A percentile compares a stretch with the other conserved stretches of the same genome.
These are phyloP conservation scores for Vimba vimba DNA, from an alignment of 2,113 vertebrate species.

Conservation along the genomic window DNA sequence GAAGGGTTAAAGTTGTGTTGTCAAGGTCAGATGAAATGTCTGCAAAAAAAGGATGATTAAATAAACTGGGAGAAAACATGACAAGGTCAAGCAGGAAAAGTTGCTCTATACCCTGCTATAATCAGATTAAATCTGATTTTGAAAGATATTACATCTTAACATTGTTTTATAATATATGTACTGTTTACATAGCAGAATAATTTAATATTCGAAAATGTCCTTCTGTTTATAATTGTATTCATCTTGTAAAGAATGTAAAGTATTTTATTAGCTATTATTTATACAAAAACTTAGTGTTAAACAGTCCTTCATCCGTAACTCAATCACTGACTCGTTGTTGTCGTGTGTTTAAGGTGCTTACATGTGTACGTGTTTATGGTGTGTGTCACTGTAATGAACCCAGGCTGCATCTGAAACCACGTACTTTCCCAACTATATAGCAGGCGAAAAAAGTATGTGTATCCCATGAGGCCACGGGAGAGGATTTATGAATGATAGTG, in stretches of 20 bases:
- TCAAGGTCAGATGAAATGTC: not conserved
- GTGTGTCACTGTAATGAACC: not conserved
- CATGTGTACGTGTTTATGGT: not conserved
- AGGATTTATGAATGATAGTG: no score
- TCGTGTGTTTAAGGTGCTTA: not conserved
- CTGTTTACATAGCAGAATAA: not conserved
- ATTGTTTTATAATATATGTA: no score
- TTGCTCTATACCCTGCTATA: not conserved
- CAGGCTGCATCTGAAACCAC: no score
- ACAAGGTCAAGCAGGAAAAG: not conserved
- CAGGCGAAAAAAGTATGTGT: no score
- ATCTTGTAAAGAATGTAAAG: not conserved
- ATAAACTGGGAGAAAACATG: not conserved
- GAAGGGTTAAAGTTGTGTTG: not conserved
- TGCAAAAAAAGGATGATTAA: not conserved
- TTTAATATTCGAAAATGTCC: not conserved
- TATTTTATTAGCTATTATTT: not conserved
- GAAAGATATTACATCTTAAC: no score
- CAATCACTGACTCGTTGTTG: not conserved
- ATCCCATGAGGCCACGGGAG: no score
- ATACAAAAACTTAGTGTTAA: not conserved
- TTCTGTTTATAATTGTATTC: not conserved
- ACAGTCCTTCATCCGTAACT: not conserved
- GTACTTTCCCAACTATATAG: no score
- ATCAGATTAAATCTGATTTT: not conserved